Conservation (phyloP, 2,888 invertebrate species). For the Habroteleia sp. region DNA sequence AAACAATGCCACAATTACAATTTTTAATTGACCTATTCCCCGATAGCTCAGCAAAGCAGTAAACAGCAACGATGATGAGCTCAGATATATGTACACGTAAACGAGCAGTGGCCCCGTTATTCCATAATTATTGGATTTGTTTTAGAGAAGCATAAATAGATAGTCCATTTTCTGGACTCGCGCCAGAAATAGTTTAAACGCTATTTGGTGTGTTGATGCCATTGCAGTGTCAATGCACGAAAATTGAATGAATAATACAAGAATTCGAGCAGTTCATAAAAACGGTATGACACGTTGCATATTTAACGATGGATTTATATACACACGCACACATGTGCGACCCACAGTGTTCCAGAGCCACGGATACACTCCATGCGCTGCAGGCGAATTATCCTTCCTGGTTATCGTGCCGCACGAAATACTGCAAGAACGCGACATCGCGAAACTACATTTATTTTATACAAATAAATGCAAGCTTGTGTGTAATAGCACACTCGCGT, state of each 20-base stretch:
- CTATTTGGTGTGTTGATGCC: slow-evolving; percentile 67
- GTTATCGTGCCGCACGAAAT: slow-evolving; percentile 55
- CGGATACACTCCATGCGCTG: slow-evolving; percentile 27
- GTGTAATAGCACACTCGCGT: slow-evolving; percentile 13
- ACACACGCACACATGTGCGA: slow-evolving; percentile 6
- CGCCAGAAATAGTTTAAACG: slow-evolving; percentile 72
- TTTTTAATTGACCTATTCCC: no score
- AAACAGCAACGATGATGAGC: no score
- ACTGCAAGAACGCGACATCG: slow-evolving; percentile 55
- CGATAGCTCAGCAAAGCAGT: no score
- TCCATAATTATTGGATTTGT: slow-evolving; percentile 71
- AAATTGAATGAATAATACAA: slow-evolving; percentile 54
- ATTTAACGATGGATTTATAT: slow-evolving; percentile 24
- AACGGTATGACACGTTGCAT: slow-evolving; percentile 11
- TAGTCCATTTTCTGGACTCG: slow-evolving; percentile 67
- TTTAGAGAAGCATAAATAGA: slow-evolving; percentile 58
- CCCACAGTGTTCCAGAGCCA: slow-evolving; percentile 19
- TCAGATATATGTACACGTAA: no score
- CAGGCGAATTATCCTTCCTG: slow-evolving; percentile 40
- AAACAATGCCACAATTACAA: no score
- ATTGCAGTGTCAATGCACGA: slow-evolving; percentile 68
- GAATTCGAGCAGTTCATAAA: slow-evolving; percentile 34
- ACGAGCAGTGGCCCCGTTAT: slow-evolving; percentile 67
- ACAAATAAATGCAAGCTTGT: slow-evolving; percentile 44
- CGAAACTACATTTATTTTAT: slow-evolving; percentile 54